Evolutionary conservation across 2,888 invertebrate species (phyloP), one percentile per base, ranked within the genome.

Genomic region (Drosophila planitibia): DNA sequence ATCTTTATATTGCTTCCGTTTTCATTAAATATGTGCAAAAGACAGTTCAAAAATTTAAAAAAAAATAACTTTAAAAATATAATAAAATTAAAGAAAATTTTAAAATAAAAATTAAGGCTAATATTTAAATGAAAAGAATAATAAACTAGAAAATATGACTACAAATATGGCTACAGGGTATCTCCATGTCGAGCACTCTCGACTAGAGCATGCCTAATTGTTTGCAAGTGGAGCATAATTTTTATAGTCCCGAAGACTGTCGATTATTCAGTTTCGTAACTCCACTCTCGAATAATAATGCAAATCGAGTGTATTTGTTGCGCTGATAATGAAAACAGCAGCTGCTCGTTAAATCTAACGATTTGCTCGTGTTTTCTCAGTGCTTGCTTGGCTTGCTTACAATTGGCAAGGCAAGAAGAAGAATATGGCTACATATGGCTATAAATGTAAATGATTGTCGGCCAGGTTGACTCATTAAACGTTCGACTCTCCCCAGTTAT

Each of bases 341-440:
- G 70, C 76, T 81, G 78, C 49, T 76, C 76, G 47, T 81, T 67
- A 81, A 75, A 51, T 10, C 64, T 68, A 61, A 68, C 49, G 41
- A 16, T 16, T 32, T 47, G 37, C 39, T 35, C 59, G 61, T 16
- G 47, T 47, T 47, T 57, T 49, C 22, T 16, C 12, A 39, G 47
- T 37, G 39, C 25, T 25, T 39, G 37, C 19, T 22, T 67, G 28
- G 33, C 22, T 10, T 22, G 25, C 7, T 47, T 25, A 4, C 4
- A 25, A 28, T 16, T 47, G 47, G 47, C 16, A 25, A 25, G 47
- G 47, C 25, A 47, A 47, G 25, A 47, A 25, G 47, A 41, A 49
- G 14, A 37, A n/a, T n/a, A 14, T 5, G 28, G 28, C 19, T 9
- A 1, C 25, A 41, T 53, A 64, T 37, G 19, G n/a, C 71, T 75